Conservation (phyloP, 2,888 invertebrate species). For the Eupithecia tripunctaria region DNA sequence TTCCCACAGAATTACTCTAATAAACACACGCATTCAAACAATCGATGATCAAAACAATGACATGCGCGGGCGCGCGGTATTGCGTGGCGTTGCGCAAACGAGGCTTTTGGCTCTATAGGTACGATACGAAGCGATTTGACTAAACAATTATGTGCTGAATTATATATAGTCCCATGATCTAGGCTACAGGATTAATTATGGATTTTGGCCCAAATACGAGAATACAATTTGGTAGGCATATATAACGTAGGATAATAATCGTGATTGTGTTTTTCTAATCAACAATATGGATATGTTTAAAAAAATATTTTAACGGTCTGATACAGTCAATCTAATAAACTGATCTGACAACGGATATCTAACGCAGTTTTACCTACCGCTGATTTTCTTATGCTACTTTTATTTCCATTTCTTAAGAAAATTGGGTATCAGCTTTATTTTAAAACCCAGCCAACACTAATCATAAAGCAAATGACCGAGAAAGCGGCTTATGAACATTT, state of each 20-base stretch:
- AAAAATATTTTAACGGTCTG: neutral
- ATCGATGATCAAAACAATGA: slow-evolving; percentile 45
- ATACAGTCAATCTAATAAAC: no score
- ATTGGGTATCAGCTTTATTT: neutral
- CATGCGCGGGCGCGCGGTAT: slow-evolving; percentile 42
- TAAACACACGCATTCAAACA: slow-evolving; percentile 43
- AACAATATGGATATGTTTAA: neutral
- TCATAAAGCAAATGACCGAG: neutral
- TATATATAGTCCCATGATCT: neutral
- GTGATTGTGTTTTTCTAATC: neutral
- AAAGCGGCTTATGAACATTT: neutral
- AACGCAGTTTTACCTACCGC: no score
- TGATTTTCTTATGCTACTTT: neutral
- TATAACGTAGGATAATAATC: no score
- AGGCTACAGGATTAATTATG: neutral
- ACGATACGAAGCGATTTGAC: slow-evolving; percentile 1
- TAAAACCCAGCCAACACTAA: neutral
- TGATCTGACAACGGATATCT: no score
- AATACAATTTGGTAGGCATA: neutral
- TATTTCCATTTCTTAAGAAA: neutral
- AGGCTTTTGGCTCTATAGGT: slow-evolving; percentile 21
- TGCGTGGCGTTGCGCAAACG: slow-evolving; percentile 33
- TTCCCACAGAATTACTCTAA: slow-evolving; percentile 40
- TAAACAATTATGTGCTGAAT: neutral
- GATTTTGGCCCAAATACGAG: neutral